Conservation (phyloP, 2,113 vertebrate genomes). For the Agelaius tricolor region DNA sequence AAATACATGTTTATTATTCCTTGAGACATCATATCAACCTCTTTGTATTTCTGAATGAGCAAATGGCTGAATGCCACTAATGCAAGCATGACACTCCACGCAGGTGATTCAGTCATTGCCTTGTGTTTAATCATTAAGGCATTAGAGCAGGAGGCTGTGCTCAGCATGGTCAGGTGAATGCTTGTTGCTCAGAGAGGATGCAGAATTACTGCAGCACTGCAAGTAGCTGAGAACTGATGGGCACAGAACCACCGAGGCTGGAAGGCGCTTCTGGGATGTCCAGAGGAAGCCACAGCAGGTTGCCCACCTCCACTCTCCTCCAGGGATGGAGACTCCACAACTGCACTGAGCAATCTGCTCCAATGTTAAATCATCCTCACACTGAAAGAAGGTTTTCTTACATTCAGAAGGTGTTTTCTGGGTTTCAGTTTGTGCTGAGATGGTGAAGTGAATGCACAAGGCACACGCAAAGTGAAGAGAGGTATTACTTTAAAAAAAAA, state of each 20-base stretch:
- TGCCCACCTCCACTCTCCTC: background rate
- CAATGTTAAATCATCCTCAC: background rate
- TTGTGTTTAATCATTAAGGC: background rate
- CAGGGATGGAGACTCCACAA: background rate
- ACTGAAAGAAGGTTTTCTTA: background rate
- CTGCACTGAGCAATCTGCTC: background rate
- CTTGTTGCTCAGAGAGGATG: background rate
- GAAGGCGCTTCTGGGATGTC: background rate
- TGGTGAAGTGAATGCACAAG: background rate
- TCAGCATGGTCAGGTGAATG: background rate
- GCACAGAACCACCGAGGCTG: background rate
- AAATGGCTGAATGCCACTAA: background rate
- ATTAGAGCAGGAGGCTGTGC: background rate
- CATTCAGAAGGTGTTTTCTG: background rate
- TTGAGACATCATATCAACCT: background rate
- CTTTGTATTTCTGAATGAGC: background rate
- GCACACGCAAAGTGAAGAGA: background rate
- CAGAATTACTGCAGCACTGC: background rate
- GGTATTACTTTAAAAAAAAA: background rate
- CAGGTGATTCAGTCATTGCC: background rate
- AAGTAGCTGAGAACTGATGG: background rate
- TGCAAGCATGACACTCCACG: background rate
- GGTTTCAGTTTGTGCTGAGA: background rate
- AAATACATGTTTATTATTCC: background rate
- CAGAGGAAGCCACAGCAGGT: background rate